These are phyloP conservation scores for Clarias macrocephalus DNA, from an alignment of 2,113 vertebrate species.

Conservation along the genomic window DNA sequence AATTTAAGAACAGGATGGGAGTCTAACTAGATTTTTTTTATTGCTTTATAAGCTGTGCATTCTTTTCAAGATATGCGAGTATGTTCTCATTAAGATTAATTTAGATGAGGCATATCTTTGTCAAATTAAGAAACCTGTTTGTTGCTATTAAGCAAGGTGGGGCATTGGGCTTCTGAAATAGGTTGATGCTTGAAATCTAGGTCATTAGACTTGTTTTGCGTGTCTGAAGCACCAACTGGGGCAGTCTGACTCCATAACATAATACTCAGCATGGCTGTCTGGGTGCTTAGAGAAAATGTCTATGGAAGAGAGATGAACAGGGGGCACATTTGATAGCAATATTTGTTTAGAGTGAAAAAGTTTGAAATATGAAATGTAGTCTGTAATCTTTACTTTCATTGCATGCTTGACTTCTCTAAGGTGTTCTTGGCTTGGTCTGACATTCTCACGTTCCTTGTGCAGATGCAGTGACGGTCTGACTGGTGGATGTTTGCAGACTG, in stretches of 20 bases:
- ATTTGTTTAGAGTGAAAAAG: constrained; percentile 11
- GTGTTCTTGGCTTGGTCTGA: not conserved
- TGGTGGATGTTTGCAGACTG: constrained; percentile 82
- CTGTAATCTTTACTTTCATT: not conserved
- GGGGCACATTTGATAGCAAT: constrained; percentile 43
- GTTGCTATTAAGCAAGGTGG: constrained; percentile 40
- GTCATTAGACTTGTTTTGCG: constrained; percentile 59
- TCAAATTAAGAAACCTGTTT: not conserved
- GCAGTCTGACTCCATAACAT: constrained; percentile 40
- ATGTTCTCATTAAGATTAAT: not conserved
- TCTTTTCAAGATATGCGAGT: not conserved
- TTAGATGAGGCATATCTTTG: not conserved
- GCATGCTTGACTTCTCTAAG: not conserved
- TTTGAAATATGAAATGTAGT: too few relatives aligned
- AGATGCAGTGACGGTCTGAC: constrained; percentile 89
- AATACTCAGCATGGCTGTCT: constrained; percentile 41
- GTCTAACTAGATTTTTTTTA: not conserved
- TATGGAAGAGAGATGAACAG: constrained; percentile 24
- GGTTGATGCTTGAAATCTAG: constrained; percentile 65
- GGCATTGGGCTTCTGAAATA: constrained; percentile 53
- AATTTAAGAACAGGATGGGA: not conserved
- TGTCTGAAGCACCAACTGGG: constrained; percentile 56
- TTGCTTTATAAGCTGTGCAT: not conserved
- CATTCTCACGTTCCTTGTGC: constrained; percentile 34
- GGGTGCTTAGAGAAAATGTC: constrained; percentile 1